Evolutionary conservation across 2,888 invertebrate genomes (phyloP), one percentile per base, ranked within the genome.

Genomic region (Diaperis boleti): DNA sequence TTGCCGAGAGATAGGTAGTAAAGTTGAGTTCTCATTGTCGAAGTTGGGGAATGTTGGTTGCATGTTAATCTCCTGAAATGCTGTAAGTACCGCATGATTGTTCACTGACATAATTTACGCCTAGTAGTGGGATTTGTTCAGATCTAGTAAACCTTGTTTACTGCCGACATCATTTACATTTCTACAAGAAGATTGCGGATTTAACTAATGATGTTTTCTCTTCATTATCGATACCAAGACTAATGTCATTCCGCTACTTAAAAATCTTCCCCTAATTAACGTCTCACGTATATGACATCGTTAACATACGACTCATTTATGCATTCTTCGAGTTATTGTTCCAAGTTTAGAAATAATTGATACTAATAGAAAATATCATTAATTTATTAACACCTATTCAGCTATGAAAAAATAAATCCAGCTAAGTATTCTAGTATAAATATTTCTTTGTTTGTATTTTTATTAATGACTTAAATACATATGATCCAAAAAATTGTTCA

Each of bases 31-130:
- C 76, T 73, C 76, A 76, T 74, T 77, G 77, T 75, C 74, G 74
- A 75, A 76, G 75, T 76, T 74, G 64, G 70, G 72, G 70, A 72
- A 67, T 74, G 72, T 72, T 72, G 65, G 75, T 72, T 76, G 76
- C 75, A 75, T 76, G 77, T 77, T 79, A 79, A 79, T 79, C 76
- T 78, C 72, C 69, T 72, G 72, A 74, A 80, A 81, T 77, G 76
- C 77, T 73, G 74, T 74, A 74, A 76, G 77, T 73, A 79, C 81
- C 80, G 76, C 81, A 79, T 79, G 79, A 81, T 80, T 79, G 80
- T 78, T 78, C 80, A 72, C 76, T 76, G 78, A 80, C 79, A 79
- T 79, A 80, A 80, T 81, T 81, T 80, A 81, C 79, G 78, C 77
- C 77, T 76, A 75, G 75, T 74, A 74, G 74, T 74, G 75, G 81